These are phyloP conservation scores for Ceraclea dissimilis DNA, from an alignment of 2,888 invertebrate species.

Conservation along the genomic window DNA sequence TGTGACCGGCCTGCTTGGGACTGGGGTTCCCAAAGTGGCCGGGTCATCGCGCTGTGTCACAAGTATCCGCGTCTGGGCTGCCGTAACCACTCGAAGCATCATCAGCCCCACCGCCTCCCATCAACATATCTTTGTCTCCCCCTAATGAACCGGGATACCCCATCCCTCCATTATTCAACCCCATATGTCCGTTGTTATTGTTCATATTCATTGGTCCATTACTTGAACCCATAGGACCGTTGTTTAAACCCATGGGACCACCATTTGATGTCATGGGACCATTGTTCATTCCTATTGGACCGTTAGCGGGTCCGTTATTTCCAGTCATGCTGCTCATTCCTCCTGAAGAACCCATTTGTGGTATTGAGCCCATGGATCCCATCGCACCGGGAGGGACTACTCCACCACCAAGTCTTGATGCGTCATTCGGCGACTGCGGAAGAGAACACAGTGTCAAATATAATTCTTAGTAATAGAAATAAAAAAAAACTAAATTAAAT, in stretches of 20 bases:
- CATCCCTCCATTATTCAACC: constrained; percentile 34
- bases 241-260: constrained; percentile 11
- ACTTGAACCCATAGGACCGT: constrained; percentile 5
- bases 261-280: constrained; percentile 14
- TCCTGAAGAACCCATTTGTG: constrained; percentile 8
- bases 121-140: constrained; percentile 36
- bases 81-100: constrained; percentile 76
- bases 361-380: not conserved
- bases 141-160: constrained; percentile 29
- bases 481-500: too few species aligned
- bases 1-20: constrained; percentile 16
- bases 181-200: constrained; percentile 27
- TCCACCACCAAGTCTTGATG: constrained; percentile 34
- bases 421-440: constrained; percentile 30
- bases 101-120: constrained; percentile 48
- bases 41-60: constrained; percentile 44
- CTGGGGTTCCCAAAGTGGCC: constrained; percentile 29
- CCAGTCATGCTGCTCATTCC: constrained; percentile 30
- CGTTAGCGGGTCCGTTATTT: constrained; percentile 29
- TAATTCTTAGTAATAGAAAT: not conserved
- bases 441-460: constrained; percentile 5
- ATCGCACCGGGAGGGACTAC: not conserved
- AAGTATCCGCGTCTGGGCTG: constrained; percentile 65
- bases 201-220: constrained; percentile 28
- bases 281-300: constrained; percentile 15